Conservation (phyloP, 2,888 invertebrate genomes). For the Euphydryas editha region DNA sequence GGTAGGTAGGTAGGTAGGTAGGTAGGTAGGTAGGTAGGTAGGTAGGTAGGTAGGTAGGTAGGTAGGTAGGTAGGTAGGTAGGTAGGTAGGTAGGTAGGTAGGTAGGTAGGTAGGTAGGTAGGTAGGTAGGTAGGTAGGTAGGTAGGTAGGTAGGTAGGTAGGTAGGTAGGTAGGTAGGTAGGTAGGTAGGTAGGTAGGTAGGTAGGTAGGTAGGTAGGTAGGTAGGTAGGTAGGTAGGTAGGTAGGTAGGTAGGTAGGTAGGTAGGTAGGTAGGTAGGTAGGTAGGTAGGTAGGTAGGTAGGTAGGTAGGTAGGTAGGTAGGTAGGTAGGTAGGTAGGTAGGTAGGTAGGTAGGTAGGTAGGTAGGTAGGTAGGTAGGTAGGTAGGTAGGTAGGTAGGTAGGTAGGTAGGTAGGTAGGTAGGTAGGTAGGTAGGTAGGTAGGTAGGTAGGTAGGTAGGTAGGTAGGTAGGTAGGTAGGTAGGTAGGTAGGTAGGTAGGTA, state of each 20-base stretch:
- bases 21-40: no score
- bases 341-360: constrained; percentile 1
- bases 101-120: no score
- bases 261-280: constrained; percentile 1
- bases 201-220: background rate
- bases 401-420: background rate
- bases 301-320: constrained; percentile 1
- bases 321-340: background rate
- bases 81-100: no score
- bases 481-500: constrained; percentile 1
- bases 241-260: constrained; percentile 1
- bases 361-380: constrained; percentile 1
- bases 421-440: background rate
- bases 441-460: constrained; percentile 1
- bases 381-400: constrained; percentile 1
- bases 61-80: no score
- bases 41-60: no score
- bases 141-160: no score
- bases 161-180: no score
- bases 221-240: constrained; percentile 1
- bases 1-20: no score
- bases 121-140: no score
- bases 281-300: constrained; percentile 1
- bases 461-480: constrained; percentile 1
- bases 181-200: no score